A percentile compares a stretch with the other conserved stretches of the same genome.
These are phyloP conservation scores for Nymphalis c-album DNA, from an alignment of 2,888 invertebrate species.

Conservation along the genomic window DNA sequence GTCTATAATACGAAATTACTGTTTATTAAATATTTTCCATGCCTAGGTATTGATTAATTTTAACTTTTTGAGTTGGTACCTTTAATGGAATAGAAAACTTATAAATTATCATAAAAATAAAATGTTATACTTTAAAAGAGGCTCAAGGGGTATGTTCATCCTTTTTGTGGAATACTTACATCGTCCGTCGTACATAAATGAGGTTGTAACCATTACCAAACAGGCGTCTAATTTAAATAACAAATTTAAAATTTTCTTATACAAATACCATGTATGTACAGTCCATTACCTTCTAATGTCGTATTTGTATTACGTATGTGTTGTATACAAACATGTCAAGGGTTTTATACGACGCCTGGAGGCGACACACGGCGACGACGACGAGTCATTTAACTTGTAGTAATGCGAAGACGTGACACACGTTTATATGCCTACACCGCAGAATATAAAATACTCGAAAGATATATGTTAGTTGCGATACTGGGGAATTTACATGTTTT, in stretches of 20 bases:
- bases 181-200: too few relatives aligned
- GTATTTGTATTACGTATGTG: slow-evolving; percentile 1
- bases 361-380: slow-evolving; percentile 11
- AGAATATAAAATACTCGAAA: slow-evolving; percentile 3
- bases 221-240: not conserved
- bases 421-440: slow-evolving; percentile 1
- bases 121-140: too few relatives aligned
- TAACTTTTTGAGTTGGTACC: too few relatives aligned
- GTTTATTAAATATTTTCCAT: too few relatives aligned
- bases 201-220: not conserved
- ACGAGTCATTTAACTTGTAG: slow-evolving; percentile 15
- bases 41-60: too few relatives aligned
- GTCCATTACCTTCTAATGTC: not conserved
- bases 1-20: too few relatives aligned
- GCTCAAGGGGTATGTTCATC: too few relatives aligned
- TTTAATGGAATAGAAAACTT: too few relatives aligned
- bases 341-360: slow-evolving; percentile 7
- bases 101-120: too few relatives aligned
- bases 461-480: too few relatives aligned
- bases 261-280: not conserved
- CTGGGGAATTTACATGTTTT: too few relatives aligned
- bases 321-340: slow-evolving; percentile 3
- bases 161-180: too few relatives aligned
- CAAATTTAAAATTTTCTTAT: not conserved
- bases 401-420: slow-evolving; percentile 19